Conservation (phyloP, 1,140 invertebrate genomes). For the Mizuhopecten yessoensis region DNA sequence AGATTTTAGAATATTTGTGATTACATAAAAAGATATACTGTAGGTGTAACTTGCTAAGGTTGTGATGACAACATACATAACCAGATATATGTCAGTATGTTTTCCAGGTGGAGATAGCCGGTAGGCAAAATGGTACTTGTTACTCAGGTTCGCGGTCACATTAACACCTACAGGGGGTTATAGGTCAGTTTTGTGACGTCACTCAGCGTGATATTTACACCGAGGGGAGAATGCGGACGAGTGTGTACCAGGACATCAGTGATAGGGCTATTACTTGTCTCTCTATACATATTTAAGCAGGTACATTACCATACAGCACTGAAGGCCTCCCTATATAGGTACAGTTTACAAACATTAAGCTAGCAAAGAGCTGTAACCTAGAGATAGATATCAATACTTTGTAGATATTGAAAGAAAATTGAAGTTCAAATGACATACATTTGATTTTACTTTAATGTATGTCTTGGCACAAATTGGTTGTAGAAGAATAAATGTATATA, state of each 20-base stretch:
- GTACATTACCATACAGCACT: neutral
- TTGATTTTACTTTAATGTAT: no score
- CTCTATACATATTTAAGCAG: slow-evolving; percentile 15
- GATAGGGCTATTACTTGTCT: neutral
- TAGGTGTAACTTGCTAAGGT: neutral
- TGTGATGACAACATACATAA: neutral
- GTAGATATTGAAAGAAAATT: neutral
- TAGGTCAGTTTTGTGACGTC: neutral
- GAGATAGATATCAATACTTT: neutral
- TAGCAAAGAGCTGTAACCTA: neutral
- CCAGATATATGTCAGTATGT: neutral
- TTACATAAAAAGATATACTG: no score
- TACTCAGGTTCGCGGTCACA: neutral
- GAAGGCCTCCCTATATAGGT: neutral
- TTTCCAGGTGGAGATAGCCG: neutral
- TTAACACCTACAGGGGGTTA: slow-evolving; percentile 4
- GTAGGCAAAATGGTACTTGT: slow-evolving; percentile 23
- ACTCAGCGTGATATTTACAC: neutral
- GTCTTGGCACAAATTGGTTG: no score
- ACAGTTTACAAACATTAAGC: slow-evolving; percentile 9
- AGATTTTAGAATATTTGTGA: no score
- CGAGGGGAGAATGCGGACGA: neutral
- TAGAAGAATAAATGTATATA: no score
- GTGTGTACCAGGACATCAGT: neutral
- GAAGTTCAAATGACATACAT: neutral